Evolutionary conservation across 2,797 vertebrate species (phyloP), one percentile per base, ranked within the genome.

Genomic region (Lateolabrax maculatus): DNA sequence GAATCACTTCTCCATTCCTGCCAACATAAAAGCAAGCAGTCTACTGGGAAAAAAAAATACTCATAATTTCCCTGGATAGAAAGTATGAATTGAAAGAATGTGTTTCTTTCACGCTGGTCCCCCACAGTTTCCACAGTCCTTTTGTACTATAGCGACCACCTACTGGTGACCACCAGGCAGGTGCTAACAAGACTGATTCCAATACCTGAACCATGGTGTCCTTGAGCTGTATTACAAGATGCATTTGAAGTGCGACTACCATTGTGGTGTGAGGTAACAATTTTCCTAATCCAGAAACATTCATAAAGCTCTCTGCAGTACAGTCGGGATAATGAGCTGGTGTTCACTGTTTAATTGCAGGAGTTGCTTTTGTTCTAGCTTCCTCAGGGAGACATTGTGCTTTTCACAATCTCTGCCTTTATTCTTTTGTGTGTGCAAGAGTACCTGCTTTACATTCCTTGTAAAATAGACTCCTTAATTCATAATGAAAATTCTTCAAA

Each of bases 11-110:
- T 85, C 63, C 75, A 18, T 83, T 81, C 83, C 85, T 88, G 82
- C 69, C 77, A 83, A 89, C 90, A 91, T 85, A 79, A 94, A 92
- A 93, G 89, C 71, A 84, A 37, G 51, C 46, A 27, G 62, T 83
- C 69, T 78, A 43, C 77, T 62, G 79, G 83, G 81, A 67, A 75
- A 83, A 75, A 72, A 60, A 52, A 85, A 81, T 44, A 71, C 72
- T 81, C 39, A 86, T 87, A 90, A 90, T 85, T 88, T 76, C 84
- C 68, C 25, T 7, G 37, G 53, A 90, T 86, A 86, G 69, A 85
- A 87, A 44, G 23, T 80, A 64, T 83, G 77, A 92, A 84, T 80
- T 81, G 79, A 89, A 91, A 82, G 77, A 88, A 85, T 70, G 61
- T 79, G 68, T 76, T 83, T 79, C 55, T 89, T 83, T 87, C 66